Evolutionary conservation across 2,797 vertebrate species (phyloP), one percentile per base, ranked within the genome.

Genomic region (Pseudochromis fuscus): DNA sequence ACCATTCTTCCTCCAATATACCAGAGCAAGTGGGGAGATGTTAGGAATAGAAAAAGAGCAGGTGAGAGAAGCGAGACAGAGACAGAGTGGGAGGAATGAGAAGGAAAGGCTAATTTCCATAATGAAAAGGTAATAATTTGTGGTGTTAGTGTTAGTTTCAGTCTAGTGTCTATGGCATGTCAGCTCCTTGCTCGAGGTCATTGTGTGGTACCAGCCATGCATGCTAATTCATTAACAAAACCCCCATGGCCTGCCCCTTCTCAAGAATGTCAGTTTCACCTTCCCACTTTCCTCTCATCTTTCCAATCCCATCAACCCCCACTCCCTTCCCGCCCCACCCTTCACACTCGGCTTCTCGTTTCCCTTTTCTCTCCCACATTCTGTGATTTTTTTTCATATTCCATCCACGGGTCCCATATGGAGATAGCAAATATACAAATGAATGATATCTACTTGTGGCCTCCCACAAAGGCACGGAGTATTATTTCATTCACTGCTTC

Each of bases 111-210:
- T 89, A 78, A 90, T 93, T 92, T 92, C 90, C 88, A 89, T 93
- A 87, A 92, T 92, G 89, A 91, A 91, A 92, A 93, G 91, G 90
- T 91, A 92, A 93, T 92, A 88, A 90, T 92, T 89, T 90, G 86
- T 82, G 88, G 78, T 84, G 88, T 92, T 92, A 80, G 88, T 87
- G 87, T 91, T 90, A 76, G 87, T 91, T 91, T 92, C 86, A 81
- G 80, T 83, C 49, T 63, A 63, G 85, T 86, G 88, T 92, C 87
- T 85, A 69, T 62, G 83, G 77, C 57, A 60, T 86, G 86, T 91
- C 87, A 84, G 85, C 75, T 77, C 79, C 77, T 75, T 49, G 81
- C 89, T 89, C 37, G 67, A 87, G 91, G 92, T 91, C 90, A 90
- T 87, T 90, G 90, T 87, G 79, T 49, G 73, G 24, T 42, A 68